A percentile compares a stretch with the other conserved stretches of the same genome.
Conservation (phyloP, 2,113 vertebrate species). For the Entomyzon cyanotis region DNA sequence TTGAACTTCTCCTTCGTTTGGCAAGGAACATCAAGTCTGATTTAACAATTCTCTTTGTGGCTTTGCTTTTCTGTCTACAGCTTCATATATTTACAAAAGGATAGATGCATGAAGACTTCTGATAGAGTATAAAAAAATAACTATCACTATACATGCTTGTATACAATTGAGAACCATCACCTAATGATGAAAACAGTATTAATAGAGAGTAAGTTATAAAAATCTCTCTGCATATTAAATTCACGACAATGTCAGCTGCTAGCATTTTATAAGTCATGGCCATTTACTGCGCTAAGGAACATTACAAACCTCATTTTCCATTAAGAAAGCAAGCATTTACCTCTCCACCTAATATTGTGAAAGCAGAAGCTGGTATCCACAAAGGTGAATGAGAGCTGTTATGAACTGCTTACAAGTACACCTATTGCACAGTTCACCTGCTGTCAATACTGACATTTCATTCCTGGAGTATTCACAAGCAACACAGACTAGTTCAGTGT, state of each 20-base stretch:
- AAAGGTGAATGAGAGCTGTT: background rate
- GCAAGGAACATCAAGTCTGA: constrained; percentile 55
- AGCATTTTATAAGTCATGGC: constrained; percentile 20
- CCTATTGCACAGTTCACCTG: background rate
- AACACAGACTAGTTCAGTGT: background rate
- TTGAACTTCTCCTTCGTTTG: constrained; percentile 67
- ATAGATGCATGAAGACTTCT: constrained; percentile 27
- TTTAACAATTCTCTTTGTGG: constrained; percentile 65
- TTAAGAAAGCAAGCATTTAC: constrained; percentile 14
- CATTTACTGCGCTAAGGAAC: constrained; percentile 1
- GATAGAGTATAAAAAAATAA: constrained; percentile 10
- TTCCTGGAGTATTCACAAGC: background rate
- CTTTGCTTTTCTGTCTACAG: constrained; percentile 53
- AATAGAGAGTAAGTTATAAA: background rate
- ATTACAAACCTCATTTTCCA: background rate
- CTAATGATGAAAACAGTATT: background rate
- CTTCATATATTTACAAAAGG: constrained; percentile 60
- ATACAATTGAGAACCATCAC: background rate
- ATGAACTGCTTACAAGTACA: background rate
- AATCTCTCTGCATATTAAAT: background rate
- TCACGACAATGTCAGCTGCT: background rate
- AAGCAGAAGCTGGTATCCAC: background rate
- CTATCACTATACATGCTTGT: background rate
- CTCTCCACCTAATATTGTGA: background rate
- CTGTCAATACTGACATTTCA: background rate